Base-by-base conservation (phyloP, 1,140 invertebrate genomes). In the Drosophila kohkoa region DNA sequence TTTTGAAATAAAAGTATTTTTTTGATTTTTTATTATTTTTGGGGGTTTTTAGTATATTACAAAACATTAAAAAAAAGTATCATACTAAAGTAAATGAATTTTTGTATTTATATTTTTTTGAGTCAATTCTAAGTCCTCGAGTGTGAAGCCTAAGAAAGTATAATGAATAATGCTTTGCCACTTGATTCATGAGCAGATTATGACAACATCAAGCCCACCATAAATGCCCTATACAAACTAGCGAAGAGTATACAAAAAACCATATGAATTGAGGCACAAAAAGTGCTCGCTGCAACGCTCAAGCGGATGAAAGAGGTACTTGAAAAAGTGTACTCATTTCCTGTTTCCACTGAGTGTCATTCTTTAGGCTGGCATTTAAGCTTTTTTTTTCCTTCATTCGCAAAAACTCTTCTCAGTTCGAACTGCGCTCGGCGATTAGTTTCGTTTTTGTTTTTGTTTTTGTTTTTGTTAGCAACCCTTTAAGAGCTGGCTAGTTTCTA, bases 401-500 rank as follows among this genome's bases (percentile, higher is more conserved):
- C 54, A 41, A 13, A 41, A 13, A 41, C 54, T 57, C 32, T 38
- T 49, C 46, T 20, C 28, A 45, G 62, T 51, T 64, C 16, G 32
- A 52, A 41, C 38, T 25, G 20, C 62, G 13, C 35, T 65, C 48
- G 32, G 8, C 15, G 35, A 52, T 30, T 25, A 54, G 13, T 48
- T 48, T 62, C 6, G 35, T 38, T 38, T 38, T 10, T 10, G 35
- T 38, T 38, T 25, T 38, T 32, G 32, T 32, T 41, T 38, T 10
- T 10, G 35, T 38, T 38, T 25, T 38, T 32, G 32, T 32, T 41
- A n/a, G n/a, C 15, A 45, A 46, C 28, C 38, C 54, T 58, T n/a
- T 41, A 48, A 35, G 13, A 32, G 46, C 2, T 38, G 46, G 48
- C 62, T 80, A 77, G 79, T 86, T 85, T 86, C 79, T 72, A 87